Evolutionary conservation across 2,113 vertebrate species (phyloP), one percentile per base, ranked within the genome.

Genomic region (Circaetus gallicus): DNA sequence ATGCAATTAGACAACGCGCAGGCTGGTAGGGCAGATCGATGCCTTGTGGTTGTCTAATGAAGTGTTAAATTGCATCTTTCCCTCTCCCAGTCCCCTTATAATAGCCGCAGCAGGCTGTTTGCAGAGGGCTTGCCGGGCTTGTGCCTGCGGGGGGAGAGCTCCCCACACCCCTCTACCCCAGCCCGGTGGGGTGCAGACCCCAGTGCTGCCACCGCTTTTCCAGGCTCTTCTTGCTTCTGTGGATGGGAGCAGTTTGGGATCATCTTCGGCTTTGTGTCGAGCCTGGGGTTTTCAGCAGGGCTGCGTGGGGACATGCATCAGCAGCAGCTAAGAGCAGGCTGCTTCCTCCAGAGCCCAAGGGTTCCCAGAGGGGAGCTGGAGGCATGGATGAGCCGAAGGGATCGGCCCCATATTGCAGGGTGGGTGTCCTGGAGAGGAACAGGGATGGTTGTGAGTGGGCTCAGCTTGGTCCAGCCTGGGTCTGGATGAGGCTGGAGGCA

Each of bases 1-100:
- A 55, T 2, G 49, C 78, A 96, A 90, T 97, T 92, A 96, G 83
- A 73, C 81, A 61, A 73, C 1, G 0, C 1, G 3, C 45, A 25
- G 86, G 55, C 82, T 85, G 91, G 40, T 63, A 83, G 82, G 63
- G 74, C 83, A 79, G 93, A 95, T 97, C 83, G 16, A 87, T 96
- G 95, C 89, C 95, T 84, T 86, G 70, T 89, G 82, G 80, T 95
- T 88, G 56, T 74, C 81, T 94, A 96, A 96, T 93, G 94, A 93
- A 89, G 83, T 91, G 95, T 79, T 94, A 90, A 96, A 95, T 94
- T 83, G 50, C 0, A 1, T 66, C 71, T 72, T 87, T 61, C 43
- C 65, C 42, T 66, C 40, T 70, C 63, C 34, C 49, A 24, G 50
- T 58, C 45, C 77, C 86, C 34, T 38, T 19, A 0, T 12, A 59